phyloP scores from a whole-genome alignment of 2,113 vertebrate species.

The Acanthochromis polyacanthus region DNA sequence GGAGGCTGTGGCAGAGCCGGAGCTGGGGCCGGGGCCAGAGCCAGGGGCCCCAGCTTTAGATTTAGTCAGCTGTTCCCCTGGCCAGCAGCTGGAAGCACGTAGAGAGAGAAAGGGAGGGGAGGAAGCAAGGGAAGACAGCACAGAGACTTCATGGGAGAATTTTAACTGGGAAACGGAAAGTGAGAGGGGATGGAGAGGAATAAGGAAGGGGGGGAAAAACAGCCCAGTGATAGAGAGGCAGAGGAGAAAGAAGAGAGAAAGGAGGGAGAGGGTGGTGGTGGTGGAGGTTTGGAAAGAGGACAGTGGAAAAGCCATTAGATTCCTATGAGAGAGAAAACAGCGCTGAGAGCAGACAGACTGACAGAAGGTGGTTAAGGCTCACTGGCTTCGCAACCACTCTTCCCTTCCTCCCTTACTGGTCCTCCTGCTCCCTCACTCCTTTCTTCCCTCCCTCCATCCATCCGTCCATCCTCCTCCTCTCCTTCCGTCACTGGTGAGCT shows the following conservation, averaged over 20 bases:
- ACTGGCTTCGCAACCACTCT: constrained; percentile 74
- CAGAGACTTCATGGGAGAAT: constrained; percentile 40
- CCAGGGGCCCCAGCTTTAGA: constrained; percentile 78
- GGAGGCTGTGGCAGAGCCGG: constrained; percentile 60
- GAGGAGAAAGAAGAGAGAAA: constrained; percentile 23
- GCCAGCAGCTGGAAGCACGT: constrained; percentile 77
- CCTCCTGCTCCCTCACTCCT: constrained; percentile 58
- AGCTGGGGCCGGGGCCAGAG: constrained; percentile 63
- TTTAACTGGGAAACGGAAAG: constrained; percentile 60
- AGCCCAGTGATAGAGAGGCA: constrained; percentile 19
- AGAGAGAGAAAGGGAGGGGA: constrained; percentile 51
- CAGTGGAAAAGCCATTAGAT: constrained; percentile 84
- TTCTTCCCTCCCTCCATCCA: constrained; percentile 38
- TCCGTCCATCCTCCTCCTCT: constrained; percentile 52
- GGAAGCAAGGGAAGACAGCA: constrained; percentile 45
- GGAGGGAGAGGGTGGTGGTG: constrained; percentile 29
- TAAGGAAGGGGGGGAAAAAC: constrained; percentile 38
- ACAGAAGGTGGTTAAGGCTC: constrained; percentile 83
- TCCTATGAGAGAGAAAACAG: constrained; percentile 78
- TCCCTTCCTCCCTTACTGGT: constrained; percentile 64
- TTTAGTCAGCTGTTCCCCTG: constrained; percentile 85
- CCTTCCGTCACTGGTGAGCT: constrained; percentile 57
- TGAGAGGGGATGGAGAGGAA: constrained; percentile 59
- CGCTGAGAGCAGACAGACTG: constrained; percentile 74
- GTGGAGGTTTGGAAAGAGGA: constrained; percentile 76